Percentiles rank a stretch among this genome's conserved stretches.
Evolutionary conservation across 2,113 vertebrate species (phyloP).

Genomic region (Notothenia coriiceps): DNA sequence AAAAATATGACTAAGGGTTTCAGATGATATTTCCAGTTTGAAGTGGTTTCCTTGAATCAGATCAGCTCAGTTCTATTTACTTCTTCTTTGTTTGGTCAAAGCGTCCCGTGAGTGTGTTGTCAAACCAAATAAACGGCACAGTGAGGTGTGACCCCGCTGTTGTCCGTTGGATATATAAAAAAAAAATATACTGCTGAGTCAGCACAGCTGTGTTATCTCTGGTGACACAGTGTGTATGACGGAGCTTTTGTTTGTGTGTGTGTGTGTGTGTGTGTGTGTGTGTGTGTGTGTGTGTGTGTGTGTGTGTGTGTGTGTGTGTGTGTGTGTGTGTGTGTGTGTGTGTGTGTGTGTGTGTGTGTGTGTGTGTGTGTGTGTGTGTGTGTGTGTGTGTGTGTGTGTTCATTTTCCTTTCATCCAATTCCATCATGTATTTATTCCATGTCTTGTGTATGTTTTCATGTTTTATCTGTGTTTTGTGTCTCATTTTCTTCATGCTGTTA

Average conservation of each 20-base stretch:
- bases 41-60: constrained; percentile 4
- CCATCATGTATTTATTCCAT: background rate
- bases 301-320: background rate
- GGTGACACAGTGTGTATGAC: constrained; percentile 9
- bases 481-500: background rate
- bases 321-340: background rate
- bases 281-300: constrained; percentile 20
- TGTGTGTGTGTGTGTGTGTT: constrained; percentile 4
- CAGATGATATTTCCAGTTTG: background rate
- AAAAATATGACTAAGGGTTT: background rate
- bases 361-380: background rate
- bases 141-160: constrained; percentile 20
- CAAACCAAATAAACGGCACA: constrained; percentile 57
- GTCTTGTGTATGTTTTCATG: background rate
- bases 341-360: background rate
- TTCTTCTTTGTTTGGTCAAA: background rate
- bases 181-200: constrained; percentile 32
- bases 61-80: background rate
- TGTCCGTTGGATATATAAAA: constrained; percentile 30
- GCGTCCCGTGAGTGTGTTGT: constrained; percentile 28
- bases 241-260: background rate
- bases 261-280: constrained; percentile 16
- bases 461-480: constrained; percentile 13
- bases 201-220: constrained; percentile 68
- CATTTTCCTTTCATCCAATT: constrained; percentile 6